These are phyloP conservation scores for Theodoxus fluviatilis DNA, from an alignment of 2,888 invertebrate species.

Conservation along the genomic window DNA sequence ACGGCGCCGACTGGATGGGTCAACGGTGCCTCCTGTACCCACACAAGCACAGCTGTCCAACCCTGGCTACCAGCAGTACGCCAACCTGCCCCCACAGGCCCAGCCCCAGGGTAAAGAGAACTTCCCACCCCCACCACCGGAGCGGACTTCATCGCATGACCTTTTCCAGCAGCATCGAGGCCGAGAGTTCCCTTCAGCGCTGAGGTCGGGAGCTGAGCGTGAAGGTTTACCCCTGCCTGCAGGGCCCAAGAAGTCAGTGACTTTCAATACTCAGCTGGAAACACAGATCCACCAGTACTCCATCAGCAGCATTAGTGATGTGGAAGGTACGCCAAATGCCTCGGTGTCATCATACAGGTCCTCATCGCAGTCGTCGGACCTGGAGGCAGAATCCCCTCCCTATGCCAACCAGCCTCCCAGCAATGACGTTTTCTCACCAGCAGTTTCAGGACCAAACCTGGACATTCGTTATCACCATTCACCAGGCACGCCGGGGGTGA, in stretches of 20 bases:
- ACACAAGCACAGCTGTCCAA: background rate
- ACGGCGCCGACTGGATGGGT: slow-evolving; percentile 47
- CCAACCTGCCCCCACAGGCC: slow-evolving; percentile 45
- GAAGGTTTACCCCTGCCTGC: too few species aligned
- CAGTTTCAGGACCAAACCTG: slow-evolving; percentile 31
- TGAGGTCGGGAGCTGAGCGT: background rate
- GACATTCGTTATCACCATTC: slow-evolving; percentile 11
- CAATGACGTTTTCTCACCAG: slow-evolving; percentile 27
- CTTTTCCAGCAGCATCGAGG: slow-evolving; percentile 27
- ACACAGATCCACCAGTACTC: slow-evolving; percentile 56
- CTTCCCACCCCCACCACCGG: slow-evolving; percentile 73
- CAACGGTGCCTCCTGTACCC: too few species aligned
- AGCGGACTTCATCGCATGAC: slow-evolving; percentile 78
- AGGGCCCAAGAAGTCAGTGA: slow-evolving; percentile 66
- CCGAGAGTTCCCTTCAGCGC: slow-evolving; percentile 25
- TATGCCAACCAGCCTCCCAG: slow-evolving; percentile 3
- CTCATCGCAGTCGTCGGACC: slow-evolving; percentile 57
- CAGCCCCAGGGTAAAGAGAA: slow-evolving; percentile 33
- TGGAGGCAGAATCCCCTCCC: slow-evolving; percentile 31
- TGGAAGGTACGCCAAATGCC: slow-evolving; percentile 39
- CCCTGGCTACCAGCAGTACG: slow-evolving; percentile 42
- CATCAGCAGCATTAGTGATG: slow-evolving; percentile 36
- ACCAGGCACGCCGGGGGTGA: slow-evolving; percentile 84
- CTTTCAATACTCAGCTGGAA: slow-evolving; percentile 64
- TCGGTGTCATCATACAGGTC: slow-evolving; percentile 44